phyloP scores from a whole-genome alignment of 2,113 vertebrate species.

The Piliocolobus tephrosceles region DNA sequence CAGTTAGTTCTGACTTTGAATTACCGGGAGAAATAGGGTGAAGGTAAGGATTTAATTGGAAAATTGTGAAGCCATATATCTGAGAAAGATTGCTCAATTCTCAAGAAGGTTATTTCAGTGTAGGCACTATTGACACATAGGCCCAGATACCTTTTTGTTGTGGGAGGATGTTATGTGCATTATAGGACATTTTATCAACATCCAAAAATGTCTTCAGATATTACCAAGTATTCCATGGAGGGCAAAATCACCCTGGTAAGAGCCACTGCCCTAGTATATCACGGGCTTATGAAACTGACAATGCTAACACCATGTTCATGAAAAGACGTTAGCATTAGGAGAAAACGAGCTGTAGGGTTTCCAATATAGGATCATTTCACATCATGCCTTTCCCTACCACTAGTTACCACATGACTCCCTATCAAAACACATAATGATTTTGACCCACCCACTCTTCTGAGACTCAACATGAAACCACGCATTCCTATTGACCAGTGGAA shows the following conservation, averaged over 20 bases:
- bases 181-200: background rate
- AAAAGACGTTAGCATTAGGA: background rate
- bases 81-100: background rate
- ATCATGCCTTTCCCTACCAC: background rate
- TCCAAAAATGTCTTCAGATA: background rate
- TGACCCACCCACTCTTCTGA: background rate
- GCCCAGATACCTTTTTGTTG: background rate
- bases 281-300: background rate
- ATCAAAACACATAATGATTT: background rate
- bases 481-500: background rate
- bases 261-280: background rate
- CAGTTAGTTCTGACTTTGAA: background rate
- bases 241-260: background rate
- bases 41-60: background rate
- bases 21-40: background rate
- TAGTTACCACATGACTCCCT: background rate
- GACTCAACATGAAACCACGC: background rate
- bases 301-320: background rate
- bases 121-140: background rate
- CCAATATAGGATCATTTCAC: background rate
- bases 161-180: background rate
- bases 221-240: background rate
- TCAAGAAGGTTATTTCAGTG: background rate
- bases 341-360: background rate
- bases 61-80: background rate